Evolutionary conservation across 2,113 vertebrate genomes (phyloP).

Genomic region (Cottus gobio): DNA sequence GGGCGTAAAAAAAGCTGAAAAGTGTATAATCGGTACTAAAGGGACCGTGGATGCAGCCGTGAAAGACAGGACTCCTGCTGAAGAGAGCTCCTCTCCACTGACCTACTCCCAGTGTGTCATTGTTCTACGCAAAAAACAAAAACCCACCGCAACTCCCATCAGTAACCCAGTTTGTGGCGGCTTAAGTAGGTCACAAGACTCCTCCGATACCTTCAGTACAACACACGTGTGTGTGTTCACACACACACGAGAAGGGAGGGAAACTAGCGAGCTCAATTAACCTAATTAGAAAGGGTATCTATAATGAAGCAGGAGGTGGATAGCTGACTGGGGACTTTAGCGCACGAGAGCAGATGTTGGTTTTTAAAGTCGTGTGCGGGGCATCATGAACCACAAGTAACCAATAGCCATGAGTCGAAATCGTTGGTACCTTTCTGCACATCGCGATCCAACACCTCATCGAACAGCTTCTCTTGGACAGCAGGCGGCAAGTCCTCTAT

Average conservation of each 20-base stretch:
- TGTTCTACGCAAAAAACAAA: not conserved
- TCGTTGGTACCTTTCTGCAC: conserved; percentile 93
- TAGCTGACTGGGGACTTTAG: not conserved
- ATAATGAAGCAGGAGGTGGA: conserved; percentile 7
- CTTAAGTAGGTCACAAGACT: conserved; percentile 53
- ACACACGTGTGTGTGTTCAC: too few relatives aligned
- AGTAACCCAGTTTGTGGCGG: conserved; percentile 31
- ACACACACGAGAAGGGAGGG: not conserved
- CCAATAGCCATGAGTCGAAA: not conserved
- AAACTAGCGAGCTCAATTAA: conserved; percentile 35
- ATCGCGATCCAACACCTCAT: conserved; percentile 97
- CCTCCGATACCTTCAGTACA: conserved; percentile 9
- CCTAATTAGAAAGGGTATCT: conserved; percentile 38
- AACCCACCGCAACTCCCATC: not conserved
- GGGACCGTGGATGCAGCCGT: not conserved
- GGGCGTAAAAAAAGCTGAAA: not conserved
- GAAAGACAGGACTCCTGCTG: not conserved
- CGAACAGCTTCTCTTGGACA: conserved; percentile 97
- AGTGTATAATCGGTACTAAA: not conserved
- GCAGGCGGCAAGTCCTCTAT: conserved; percentile 96
- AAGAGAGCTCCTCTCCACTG: not conserved
- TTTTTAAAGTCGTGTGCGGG: not conserved
- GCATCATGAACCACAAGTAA: not conserved
- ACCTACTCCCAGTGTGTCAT: not conserved
- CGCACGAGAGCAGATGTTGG: not conserved